A percentile compares a stretch with the other conserved stretches of the same genome.
These are phyloP conservation scores for Hypocryptadius cinnamomeus DNA, from an alignment of 2,113 vertebrate genomes.

Conservation along the genomic window DNA sequence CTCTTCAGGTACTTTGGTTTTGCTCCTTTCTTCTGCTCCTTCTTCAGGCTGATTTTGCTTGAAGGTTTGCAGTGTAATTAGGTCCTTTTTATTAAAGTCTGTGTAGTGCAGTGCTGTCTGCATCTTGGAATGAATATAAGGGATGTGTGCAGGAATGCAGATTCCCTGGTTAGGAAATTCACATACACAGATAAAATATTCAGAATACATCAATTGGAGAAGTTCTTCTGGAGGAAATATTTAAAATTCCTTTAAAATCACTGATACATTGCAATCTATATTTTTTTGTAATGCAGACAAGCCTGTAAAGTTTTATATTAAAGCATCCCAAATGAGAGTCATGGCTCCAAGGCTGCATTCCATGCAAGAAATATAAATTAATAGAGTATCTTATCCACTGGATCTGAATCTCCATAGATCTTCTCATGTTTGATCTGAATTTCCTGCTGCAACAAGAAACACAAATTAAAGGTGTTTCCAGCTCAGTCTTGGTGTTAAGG, in stretches of 20 bases:
- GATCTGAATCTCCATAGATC: background rate
- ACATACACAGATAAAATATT: background rate
- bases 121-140: background rate
- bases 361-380: background rate
- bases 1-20: background rate
- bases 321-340: background rate
- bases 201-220: background rate
- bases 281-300: background rate
- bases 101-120: background rate
- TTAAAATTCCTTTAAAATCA: background rate
- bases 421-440: rapidly evolving
- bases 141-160: background rate
- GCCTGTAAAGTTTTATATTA: background rate
- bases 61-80: background rate
- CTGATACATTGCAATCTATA: background rate
- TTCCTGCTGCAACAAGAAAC: background rate
- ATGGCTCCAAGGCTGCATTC: background rate
- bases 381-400: background rate
- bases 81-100: background rate
- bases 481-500: background rate
- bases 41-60: background rate
- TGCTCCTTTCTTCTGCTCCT: background rate
- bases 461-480: background rate
- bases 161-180: background rate
- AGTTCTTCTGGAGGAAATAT: background rate